Conservation (phyloP, 2,113 vertebrate species). For the Telmatochromis brachygnathus region DNA sequence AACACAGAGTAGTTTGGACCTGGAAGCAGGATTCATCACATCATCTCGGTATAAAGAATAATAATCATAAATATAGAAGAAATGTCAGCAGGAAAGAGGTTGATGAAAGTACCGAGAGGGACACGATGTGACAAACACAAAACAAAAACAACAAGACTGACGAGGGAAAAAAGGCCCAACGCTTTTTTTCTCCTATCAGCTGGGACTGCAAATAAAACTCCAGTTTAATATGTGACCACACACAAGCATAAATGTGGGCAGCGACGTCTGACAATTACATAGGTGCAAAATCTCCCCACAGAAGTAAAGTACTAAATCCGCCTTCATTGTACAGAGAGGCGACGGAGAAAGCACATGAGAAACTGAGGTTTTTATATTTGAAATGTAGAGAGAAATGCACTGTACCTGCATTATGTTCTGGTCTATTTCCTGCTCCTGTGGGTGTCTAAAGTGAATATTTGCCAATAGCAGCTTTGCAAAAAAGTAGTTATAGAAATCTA, state of each 20-base stretch:
- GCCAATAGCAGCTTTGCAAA: neutral
- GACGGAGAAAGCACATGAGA: rapidly evolving
- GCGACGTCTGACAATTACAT: rapidly evolving
- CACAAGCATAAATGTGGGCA: neutral
- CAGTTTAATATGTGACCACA: neutral
- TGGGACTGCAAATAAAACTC: neutral
- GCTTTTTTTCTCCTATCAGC: rapidly evolving
- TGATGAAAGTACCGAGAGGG: neutral
- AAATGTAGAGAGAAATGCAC: neutral
- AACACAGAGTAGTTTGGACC: neutral
- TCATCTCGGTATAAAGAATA: neutral
- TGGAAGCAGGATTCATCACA: neutral
- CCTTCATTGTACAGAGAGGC: neutral
- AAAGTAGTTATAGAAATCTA: neutral
- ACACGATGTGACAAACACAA: neutral
- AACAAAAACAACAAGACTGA: neutral
- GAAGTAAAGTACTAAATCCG: neutral
- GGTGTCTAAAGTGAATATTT: neutral
- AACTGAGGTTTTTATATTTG: neutral
- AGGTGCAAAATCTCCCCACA: neutral
- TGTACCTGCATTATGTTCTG: neutral
- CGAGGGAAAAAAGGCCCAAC: neutral
- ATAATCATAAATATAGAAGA: neutral
- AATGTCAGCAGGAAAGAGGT: neutral
- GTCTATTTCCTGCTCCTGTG: neutral